Conservation (phyloP, 2,113 vertebrate species). For the Epinephelus lanceolatus region DNA sequence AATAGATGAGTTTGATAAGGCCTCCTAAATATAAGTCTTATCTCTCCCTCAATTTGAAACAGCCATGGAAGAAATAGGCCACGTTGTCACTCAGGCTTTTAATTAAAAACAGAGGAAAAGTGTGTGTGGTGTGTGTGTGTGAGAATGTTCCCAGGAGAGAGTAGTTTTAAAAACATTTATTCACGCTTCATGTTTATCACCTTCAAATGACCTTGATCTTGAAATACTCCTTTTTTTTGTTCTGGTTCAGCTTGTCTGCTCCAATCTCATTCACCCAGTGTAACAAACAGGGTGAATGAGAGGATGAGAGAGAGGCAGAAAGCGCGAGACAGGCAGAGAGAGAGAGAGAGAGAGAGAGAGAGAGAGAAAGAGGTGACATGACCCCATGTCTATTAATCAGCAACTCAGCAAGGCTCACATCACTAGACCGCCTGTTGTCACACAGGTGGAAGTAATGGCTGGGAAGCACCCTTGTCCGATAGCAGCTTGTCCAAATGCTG, state of each 20-base stretch:
- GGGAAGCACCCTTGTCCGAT: conserved; percentile 63
- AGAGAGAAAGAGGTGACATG: conserved; percentile 29
- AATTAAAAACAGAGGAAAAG: conserved; percentile 78
- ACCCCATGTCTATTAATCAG: conserved; percentile 83
- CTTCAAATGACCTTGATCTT: conserved; percentile 58
- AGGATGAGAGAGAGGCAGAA: conserved; percentile 4
- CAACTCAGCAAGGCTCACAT: conserved; percentile 68
- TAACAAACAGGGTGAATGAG: conserved; percentile 37
- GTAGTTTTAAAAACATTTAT: conserved; percentile 66
- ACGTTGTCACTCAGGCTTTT: conserved; percentile 79
- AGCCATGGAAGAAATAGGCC: conserved; percentile 76
- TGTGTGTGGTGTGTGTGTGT: conserved; percentile 9
- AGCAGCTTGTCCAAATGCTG: conserved; percentile 71
- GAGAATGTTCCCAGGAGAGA: conserved; percentile 46
- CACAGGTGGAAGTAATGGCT: conserved; percentile 76
- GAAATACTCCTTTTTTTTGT: conserved; percentile 7
- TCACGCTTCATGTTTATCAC: conserved; percentile 61
- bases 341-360: conserved; percentile 5
- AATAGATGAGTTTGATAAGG: conserved; percentile 80
- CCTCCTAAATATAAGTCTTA: conserved; percentile 81
- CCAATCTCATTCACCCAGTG: conserved; percentile 30
- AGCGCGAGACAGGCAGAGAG: neutral
- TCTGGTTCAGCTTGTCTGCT: conserved; percentile 15
- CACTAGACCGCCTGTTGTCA: conserved; percentile 75
- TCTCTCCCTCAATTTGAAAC: conserved; percentile 79